Base-by-base conservation (phyloP, 2,797 vertebrate species). In the Mus spretus region DNA sequence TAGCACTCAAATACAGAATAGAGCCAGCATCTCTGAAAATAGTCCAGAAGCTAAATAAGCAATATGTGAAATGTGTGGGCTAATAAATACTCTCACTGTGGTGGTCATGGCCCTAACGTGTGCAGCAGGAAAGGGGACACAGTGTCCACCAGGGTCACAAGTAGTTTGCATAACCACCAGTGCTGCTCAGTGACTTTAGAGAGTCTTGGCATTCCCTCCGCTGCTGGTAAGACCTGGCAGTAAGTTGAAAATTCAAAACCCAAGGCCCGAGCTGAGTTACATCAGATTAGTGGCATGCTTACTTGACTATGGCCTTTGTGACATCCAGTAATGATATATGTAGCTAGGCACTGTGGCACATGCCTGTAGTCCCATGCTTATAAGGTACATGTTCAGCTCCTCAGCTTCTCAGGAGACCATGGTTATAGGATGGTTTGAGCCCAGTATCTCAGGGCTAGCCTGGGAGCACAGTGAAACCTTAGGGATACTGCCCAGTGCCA, bases 31-130 rank as follows among this genome's bases (percentile, higher is more conserved):
- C 82, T 50, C 82, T 50, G 28, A 85, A 47, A 47, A 47, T 75
- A 26, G 19, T 79, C 44, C 13, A 88, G 77, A 93, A 89, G 47
- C 59, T 86, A 91, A 96, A 79, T 22, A 17, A 37, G 22, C 26
- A 53, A 59, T 89, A 19, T 22, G 4, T 47, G 47, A 53, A 84
- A 63, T 37, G 7, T 59, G 37, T 44, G 80, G 47, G 44, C 82
- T 78, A 72, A 40, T 78, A 85, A 67, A 91, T 28, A 31, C 9
- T 26, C 24, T 81, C 80, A 28, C 92, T 72, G 59, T 59, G 26
- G 59, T 59, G 26, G 0, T 59, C 63, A 61, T 20, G 70, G n/a
- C 70, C 59, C 59, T 20, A 72, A 72, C 57, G 37, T 59, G 37
- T 70, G 50, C 28, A 55, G 65, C 74, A 75, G 57, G 72, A 40